Evolutionary conservation across 2,888 invertebrate genomes (phyloP).

Genomic region (Steromphala cineraria): DNA sequence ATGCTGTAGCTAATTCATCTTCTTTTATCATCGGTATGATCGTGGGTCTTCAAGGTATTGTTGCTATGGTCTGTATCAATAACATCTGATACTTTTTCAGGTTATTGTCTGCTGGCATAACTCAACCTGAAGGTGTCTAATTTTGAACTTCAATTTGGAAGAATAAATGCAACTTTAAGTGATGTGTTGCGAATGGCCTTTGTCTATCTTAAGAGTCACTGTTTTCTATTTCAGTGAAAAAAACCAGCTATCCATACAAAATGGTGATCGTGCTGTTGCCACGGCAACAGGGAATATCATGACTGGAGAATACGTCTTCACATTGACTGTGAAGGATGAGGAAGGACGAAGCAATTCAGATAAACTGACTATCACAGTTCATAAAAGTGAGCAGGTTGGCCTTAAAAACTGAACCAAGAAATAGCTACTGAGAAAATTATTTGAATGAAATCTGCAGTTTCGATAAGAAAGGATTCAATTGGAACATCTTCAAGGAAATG

Average conservation of each 20-base stretch:
- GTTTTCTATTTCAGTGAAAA: constrained; percentile 77
- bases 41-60: too few species aligned
- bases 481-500: too few species aligned
- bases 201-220: background rate
- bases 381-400: constrained; percentile 80
- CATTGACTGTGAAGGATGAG: constrained; percentile 90
- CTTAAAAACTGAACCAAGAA: too few species aligned
- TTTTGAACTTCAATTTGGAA: background rate
- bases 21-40: too few species aligned
- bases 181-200: background rate
- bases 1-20: too few species aligned
- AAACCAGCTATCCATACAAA: constrained; percentile 64
- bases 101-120: too few species aligned
- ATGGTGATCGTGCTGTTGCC: constrained; percentile 63
- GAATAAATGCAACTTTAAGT: background rate
- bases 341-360: constrained; percentile 89
- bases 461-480: too few species aligned
- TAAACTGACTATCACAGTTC: constrained; percentile 89
- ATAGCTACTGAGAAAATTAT: too few species aligned
- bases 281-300: constrained; percentile 68
- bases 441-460: too few species aligned
- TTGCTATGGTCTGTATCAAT: too few species aligned
- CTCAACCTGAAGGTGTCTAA: background rate
- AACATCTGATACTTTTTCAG: too few species aligned
- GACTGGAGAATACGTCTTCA: constrained; percentile 85